A percentile compares a stretch with the other conserved stretches of the same genome.
phyloP scores from a whole-genome alignment of 2,113 vertebrate species.

The Cnemophilus loriae region DNA sequence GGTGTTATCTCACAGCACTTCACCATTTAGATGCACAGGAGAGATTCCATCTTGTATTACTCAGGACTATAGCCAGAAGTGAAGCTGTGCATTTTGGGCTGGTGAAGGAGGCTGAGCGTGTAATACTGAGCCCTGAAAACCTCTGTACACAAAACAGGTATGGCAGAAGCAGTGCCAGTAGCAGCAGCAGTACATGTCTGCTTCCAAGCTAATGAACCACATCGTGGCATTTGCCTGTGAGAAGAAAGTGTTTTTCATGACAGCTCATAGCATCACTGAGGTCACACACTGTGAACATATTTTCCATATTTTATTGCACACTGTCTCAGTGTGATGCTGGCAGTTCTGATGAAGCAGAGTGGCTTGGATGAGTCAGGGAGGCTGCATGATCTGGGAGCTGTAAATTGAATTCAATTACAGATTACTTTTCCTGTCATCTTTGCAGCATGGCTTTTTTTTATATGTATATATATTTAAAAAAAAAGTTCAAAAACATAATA shows the following conservation, averaged over 20 bases:
- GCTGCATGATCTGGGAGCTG: background rate
- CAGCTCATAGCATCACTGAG: background rate
- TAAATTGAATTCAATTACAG: background rate
- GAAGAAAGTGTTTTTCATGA: background rate
- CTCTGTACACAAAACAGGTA: background rate
- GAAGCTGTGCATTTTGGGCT: background rate
- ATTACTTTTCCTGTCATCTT: background rate
- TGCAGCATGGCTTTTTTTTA: background rate
- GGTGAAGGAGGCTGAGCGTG: background rate
- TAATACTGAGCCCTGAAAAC: background rate
- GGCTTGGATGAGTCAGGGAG: conserved; percentile 40
- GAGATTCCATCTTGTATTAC: background rate
- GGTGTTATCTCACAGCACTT: background rate
- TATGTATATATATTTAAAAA: too few relatives aligned
- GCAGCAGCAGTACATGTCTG: background rate
- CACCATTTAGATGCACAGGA: background rate
- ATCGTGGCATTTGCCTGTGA: background rate
- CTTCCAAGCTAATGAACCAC: background rate
- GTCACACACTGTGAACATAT: background rate
- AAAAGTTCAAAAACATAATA: background rate
- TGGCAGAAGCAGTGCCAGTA: background rate
- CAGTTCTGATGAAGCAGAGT: background rate
- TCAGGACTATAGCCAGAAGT: background rate
- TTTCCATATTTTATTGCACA: conserved; percentile 9
- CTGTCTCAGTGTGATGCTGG: background rate